Evolutionary conservation across 2,113 vertebrate species (phyloP).

Genomic region (Leucoraja erinaceus): DNA sequence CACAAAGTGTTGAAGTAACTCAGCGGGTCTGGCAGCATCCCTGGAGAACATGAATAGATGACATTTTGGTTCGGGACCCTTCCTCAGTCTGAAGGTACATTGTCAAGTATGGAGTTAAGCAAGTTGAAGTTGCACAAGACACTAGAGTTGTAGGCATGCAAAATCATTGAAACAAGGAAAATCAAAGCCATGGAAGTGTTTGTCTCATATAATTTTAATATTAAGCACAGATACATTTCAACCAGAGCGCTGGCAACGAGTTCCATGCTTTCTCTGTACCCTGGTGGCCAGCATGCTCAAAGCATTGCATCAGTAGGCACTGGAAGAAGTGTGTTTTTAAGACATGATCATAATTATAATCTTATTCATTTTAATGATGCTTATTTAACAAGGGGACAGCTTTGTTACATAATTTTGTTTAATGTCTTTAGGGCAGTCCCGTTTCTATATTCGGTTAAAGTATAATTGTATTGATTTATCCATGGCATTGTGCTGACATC

Average conservation of each 20-base stretch:
- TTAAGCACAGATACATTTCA: not conserved
- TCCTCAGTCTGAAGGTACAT: not conserved
- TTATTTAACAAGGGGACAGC: not conserved
- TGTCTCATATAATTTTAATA: not conserved
- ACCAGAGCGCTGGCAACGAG: not conserved
- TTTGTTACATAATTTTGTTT: not conserved
- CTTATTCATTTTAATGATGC: not conserved
- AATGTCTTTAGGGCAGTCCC: too few species aligned
- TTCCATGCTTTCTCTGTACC: not conserved
- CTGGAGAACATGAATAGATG: too few species aligned
- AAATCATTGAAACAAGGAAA: not conserved
- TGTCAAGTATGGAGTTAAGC: not conserved
- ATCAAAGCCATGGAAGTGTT: not conserved
- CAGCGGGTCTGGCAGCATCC: too few species aligned
- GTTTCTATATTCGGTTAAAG: too few species aligned
- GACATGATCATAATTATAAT: not conserved
- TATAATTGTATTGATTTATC: too few species aligned
- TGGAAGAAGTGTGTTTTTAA: not conserved
- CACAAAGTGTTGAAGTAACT: too few species aligned
- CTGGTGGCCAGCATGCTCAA: not conserved
- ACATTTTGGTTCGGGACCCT: too few species aligned
- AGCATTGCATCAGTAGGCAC: not conserved
- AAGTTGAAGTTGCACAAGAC: not conserved
- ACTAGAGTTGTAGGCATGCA: not conserved
- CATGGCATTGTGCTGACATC: too few species aligned